Conservation (phyloP, 2,797 vertebrate species). For the Etheostoma nigrum region DNA sequence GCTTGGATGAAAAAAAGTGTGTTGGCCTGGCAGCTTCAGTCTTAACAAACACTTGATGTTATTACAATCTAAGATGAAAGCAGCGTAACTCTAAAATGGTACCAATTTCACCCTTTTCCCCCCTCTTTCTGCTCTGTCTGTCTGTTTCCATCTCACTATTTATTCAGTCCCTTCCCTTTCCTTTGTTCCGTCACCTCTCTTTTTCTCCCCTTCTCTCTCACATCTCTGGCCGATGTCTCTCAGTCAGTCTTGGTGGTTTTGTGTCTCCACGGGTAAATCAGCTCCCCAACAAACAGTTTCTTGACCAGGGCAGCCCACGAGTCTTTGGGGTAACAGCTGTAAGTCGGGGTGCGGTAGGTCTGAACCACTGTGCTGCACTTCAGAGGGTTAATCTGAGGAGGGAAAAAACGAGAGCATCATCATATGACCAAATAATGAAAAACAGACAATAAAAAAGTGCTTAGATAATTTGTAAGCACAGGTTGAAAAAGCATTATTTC, state of each 20-base stretch:
- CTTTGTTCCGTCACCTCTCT: background rate
- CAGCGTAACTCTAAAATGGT: background rate
- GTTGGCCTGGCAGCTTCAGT: background rate
- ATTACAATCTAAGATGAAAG: conserved; percentile 2
- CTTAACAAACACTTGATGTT: background rate
- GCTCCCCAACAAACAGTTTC: conserved; percentile 95
- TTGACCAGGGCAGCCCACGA: conserved; percentile 92
- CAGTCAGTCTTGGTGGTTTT: conserved; percentile 91
- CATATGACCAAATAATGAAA: background rate
- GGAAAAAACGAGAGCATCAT: background rate
- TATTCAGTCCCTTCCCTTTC: conserved; percentile 49
- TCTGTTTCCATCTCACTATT: conserved; percentile 32
- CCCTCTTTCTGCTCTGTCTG: conserved; percentile 2
- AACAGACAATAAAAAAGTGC: background rate
- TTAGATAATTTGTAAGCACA: background rate
- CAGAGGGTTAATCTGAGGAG: conserved; percentile 92
- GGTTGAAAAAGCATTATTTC: background rate
- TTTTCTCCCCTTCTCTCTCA: background rate
- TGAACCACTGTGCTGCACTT: conserved; percentile 84
- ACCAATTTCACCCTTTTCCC: conserved; percentile 1
- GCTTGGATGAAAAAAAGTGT: background rate
- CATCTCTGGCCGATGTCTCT: conserved; percentile 33
- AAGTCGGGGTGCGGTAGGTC: conserved; percentile 90
- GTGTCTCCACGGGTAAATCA: conserved; percentile 96
- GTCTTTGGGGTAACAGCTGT: conserved; percentile 93